Percentiles rank a stretch among this genome's conserved stretches.
Conservation (phyloP, 2,797 vertebrate species). For the Clarias laeviceps region DNA sequence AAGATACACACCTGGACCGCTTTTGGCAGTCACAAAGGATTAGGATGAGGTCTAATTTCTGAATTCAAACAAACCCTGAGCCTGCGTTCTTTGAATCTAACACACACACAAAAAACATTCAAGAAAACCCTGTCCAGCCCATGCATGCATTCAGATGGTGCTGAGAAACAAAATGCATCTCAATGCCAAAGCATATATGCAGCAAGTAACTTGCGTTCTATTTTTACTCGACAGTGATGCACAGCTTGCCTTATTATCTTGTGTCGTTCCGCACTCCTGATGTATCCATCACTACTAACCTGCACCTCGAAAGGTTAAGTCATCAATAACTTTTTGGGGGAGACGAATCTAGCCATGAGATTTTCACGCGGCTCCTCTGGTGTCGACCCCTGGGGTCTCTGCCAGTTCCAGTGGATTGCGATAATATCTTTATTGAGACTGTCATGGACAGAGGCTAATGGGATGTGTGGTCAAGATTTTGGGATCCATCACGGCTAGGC, state of each 20-base stretch:
- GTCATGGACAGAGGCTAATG: conserved; percentile 98
- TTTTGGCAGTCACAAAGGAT: conserved; percentile 41
- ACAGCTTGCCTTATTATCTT: conserved; percentile 81
- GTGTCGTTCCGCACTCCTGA: conserved; percentile 70
- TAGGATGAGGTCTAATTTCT: conserved; percentile 17
- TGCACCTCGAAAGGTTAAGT: conserved; percentile 78
- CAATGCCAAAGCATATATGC: conserved; percentile 42
- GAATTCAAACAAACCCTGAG: background rate
- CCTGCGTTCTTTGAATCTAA: background rate
- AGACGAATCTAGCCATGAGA: conserved; percentile 74
- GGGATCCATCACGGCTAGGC: conserved; percentile 94
- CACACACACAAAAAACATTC: background rate
- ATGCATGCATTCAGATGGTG: conserved; percentile 1
- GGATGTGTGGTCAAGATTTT: conserved; percentile 98
- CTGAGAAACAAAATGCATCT: conserved; percentile 48
- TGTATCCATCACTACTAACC: conserved; percentile 82
- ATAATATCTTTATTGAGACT: conserved; percentile 86
- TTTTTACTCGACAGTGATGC: conserved; percentile 82
- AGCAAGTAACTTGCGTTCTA: conserved; percentile 63
- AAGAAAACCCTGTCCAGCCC: conserved; percentile 20
- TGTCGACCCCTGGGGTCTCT: conserved; percentile 51
- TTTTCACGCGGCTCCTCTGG: conserved; percentile 66
- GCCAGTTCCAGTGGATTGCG: conserved; percentile 66
- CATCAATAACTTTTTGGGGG: conserved; percentile 78
- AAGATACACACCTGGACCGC: conserved; percentile 70